Base-by-base conservation (phyloP, 2,888 invertebrate genomes). In the Altica lythri region DNA sequence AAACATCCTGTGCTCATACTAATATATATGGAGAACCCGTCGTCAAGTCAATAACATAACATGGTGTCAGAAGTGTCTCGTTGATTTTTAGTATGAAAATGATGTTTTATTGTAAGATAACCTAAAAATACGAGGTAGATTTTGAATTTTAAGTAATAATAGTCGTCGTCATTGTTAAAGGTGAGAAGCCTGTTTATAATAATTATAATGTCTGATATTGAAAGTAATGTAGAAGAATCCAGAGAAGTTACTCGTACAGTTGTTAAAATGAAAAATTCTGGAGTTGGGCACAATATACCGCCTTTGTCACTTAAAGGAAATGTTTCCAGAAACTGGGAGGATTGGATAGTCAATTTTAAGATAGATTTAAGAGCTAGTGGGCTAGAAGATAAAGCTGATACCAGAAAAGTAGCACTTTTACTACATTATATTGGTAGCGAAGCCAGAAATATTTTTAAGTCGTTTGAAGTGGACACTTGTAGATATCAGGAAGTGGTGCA, bases 361-460 rank as follows among this genome's bases (percentile, higher is more conserved):
- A 27, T 27, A 6, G 6, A 27, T 27, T 27, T 27, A 27, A 27
- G 27, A 27, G 27, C n/a, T 27, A 27, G 27, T 27, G 27, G 27
- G 6, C n/a, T 4, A 8, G 27, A 27, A 8, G 27, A 27, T n/a
- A n/a, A 27, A 27, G 5, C 3, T 6, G 27, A 27, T 27, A n/a
- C 27, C 27, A 27, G 27, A 8, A 27, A 27, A 8, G 27, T 27
- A 2, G 4, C 27, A 4, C 27, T 27, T 4, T 27, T 27, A 27
- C 27, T 27, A n/a, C 35, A 13, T 37, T 47, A 16, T 10, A 35
- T 12, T 1, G 10, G n/a, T 25, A 25, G 27, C 10, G n/a, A 27
- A 47, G 27, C 22, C 6, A 34, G 9, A 10, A 29, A 45, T 17
- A 34, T 17, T 32, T 14, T 32, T 13, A n/a, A n/a, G 29, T 29